phyloP scores from a whole-genome alignment of 2,113 vertebrate genomes.

The Pituophis catenifer region DNA sequence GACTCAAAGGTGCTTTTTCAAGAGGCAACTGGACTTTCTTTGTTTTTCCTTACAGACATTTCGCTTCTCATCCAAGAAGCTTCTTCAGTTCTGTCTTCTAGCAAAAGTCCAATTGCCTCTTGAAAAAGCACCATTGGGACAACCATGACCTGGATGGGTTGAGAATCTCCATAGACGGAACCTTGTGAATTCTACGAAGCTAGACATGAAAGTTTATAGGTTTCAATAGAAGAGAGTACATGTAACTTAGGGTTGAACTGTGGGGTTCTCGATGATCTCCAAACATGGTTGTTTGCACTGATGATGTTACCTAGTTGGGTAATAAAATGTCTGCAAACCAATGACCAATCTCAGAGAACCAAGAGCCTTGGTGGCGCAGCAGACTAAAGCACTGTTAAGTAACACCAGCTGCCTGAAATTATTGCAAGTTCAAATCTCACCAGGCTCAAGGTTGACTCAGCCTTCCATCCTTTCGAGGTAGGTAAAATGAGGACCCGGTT shows the following conservation, averaged over 20 bases:
- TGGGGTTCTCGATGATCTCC: not conserved
- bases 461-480: too few species aligned
- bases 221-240: not conserved
- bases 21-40: not conserved
- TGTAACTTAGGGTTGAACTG: not conserved
- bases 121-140: not conserved
- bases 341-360: not conserved
- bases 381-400: too few species aligned
- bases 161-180: not conserved
- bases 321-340: not conserved
- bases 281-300: not conserved
- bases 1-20: not conserved
- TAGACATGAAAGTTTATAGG: not conserved
- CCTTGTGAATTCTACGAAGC: not conserved
- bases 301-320: not conserved
- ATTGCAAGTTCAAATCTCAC: too few species aligned
- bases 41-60: not conserved
- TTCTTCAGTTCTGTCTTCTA: not conserved
- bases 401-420: too few species aligned
- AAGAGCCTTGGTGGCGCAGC: too few species aligned
- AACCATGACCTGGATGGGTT: not conserved
- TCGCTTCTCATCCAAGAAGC: not conserved
- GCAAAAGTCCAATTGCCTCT: not conserved
- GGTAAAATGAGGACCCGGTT: too few species aligned
- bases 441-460: too few species aligned